These are phyloP conservation scores for Zaprionus ornatus DNA, from an alignment of 1,140 invertebrate genomes.

Conservation along the genomic window DNA sequence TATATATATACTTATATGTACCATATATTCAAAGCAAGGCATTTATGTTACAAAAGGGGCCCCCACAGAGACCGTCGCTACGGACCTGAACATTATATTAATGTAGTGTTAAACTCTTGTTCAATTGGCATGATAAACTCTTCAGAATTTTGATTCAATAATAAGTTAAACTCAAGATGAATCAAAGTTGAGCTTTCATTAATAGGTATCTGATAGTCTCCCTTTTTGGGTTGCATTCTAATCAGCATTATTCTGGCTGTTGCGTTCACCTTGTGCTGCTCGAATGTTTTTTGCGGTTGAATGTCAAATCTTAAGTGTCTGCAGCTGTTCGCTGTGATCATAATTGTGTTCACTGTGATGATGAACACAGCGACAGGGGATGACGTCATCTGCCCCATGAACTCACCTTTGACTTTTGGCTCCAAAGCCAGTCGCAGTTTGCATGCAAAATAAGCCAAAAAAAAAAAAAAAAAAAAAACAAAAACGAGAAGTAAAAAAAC, in stretches of 20 bases:
- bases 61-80: too few species aligned
- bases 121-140: too few species aligned
- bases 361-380: constrained; percentile 2
- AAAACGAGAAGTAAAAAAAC: constrained; percentile 25
- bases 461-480: constrained; percentile 19
- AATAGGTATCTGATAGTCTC: constrained; percentile 8
- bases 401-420: constrained; percentile 66
- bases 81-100: too few species aligned
- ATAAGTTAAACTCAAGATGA: too few species aligned
- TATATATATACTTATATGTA: too few species aligned
- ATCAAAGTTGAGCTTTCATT: neutral
- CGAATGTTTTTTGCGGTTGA: constrained; percentile 39
- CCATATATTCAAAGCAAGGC: too few species aligned
- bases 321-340: constrained; percentile 23
- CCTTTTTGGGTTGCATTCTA: neutral
- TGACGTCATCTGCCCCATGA: constrained; percentile 65
- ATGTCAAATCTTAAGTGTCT: constrained; percentile 42
- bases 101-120: too few species aligned
- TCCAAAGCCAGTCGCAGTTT: constrained; percentile 41
- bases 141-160: too few species aligned
- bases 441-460: constrained; percentile 42
- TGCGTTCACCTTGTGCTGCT: constrained; percentile 18
- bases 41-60: too few species aligned
- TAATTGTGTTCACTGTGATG: constrained; percentile 22
- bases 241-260: neutral